Conservation (phyloP, 1,140 invertebrate genomes). For the Anastrepha obliqua region DNA sequence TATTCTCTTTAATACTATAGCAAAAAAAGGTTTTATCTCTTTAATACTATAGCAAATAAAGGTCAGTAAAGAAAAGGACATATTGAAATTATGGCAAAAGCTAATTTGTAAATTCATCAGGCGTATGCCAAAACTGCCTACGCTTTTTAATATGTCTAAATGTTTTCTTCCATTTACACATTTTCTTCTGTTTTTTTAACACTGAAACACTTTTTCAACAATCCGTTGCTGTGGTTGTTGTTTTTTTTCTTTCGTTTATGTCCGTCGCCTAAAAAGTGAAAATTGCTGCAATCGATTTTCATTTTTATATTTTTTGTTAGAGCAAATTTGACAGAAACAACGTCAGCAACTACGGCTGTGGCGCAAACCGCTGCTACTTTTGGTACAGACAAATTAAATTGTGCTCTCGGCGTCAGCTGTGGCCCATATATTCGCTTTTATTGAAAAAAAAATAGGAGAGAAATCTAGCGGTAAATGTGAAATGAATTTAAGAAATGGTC, state of each 20-base stretch:
- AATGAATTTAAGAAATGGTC: too few relatives aligned
- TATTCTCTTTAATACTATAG: too few relatives aligned
- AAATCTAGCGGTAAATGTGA: too few relatives aligned
- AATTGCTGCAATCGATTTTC: slow-evolving; percentile 23
- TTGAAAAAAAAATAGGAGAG: background rate
- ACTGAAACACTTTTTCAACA: slow-evolving; percentile 5
- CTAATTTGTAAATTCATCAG: slow-evolving; percentile 9
- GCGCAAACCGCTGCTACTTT: background rate
- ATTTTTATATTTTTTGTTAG: background rate
- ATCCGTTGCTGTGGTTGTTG: background rate
- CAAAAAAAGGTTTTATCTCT: background rate
- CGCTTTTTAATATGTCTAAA: slow-evolving; percentile 31
- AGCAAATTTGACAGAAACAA: background rate
- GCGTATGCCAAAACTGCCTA: background rate
- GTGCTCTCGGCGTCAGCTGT: slow-evolving; percentile 27
- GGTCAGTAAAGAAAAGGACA: background rate
- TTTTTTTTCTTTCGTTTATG: background rate
- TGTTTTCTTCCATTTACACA: slow-evolving; percentile 14
- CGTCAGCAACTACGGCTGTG: background rate
- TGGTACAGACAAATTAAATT: slow-evolving; percentile 19
- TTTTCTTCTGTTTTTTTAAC: background rate
- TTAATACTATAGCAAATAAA: too few relatives aligned
- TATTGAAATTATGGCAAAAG: slow-evolving; percentile 39
- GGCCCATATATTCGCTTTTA: slow-evolving; percentile 33
- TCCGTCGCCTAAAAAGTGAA: slow-evolving; percentile 9